Base-by-base conservation (phyloP, 2,888 invertebrate genomes). In the Noctua comes region DNA sequence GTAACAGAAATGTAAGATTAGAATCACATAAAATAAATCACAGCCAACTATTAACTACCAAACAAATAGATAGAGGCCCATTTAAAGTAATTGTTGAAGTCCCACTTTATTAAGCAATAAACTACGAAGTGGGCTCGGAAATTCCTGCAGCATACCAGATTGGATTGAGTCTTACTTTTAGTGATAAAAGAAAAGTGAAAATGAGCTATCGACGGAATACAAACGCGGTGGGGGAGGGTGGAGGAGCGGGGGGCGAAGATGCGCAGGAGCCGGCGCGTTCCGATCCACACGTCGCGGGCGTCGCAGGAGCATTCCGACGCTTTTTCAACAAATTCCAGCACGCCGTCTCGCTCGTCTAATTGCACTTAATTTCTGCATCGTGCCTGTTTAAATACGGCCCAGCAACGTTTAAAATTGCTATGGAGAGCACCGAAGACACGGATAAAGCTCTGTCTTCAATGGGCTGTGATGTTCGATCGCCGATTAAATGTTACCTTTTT, bases 311-410 rank as follows among this genome's bases (percentile, higher is more conserved):
- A 95, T 95, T 92, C 96, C 94, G 79, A 80, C 81, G 88, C 90
- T 96, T 96, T 96, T 95, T 95, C 91, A 88, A 89, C 91, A 93
- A 93, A 96, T 96, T 93, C 95, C 93, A 89, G 90, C 93, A 92
- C 94, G 94, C 95, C 94, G 95, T 92, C 93, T 93, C 93, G 92
- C 93, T 91, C 93, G 90, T 93, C 94, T 96, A 96, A 96, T 96
- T 96, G 93, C 93, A 93, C 93, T 95, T 96, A 96, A 96, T 96
- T 96, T 94, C 91, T 94, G 88, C 94, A 93, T 93, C 95, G 94
- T 95, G 95, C 95, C 92, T 95, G 93, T 93, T 95, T 96, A 95
- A 96, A 96, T 95, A 95, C 93, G 89, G 87, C 87, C 88, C 90
- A 81, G 90, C 88, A 91, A 90, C 91, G 90, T 91, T 93, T 91